Evolutionary conservation across 1,140 invertebrate species (phyloP), one percentile per base, ranked within the genome.

Genomic region (Ceratosolen solmsi): DNA sequence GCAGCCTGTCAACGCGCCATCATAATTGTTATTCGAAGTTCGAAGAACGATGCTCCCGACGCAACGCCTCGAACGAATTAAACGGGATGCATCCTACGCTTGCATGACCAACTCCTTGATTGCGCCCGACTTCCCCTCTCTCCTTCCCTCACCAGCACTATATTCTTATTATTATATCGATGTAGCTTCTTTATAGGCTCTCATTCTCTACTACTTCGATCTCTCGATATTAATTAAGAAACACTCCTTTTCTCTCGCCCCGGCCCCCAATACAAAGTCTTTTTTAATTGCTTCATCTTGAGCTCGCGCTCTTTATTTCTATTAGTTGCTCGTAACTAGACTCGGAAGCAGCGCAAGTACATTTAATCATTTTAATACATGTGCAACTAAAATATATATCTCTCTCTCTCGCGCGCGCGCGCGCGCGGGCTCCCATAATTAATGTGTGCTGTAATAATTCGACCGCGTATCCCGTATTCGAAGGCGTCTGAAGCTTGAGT

Each of bases 1-100:
- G 75, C 20, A 36, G 58, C 4, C 75, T 77, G 75, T 77, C 75
- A 68, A 77, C 75, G 51, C 75, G 74, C 74, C 36, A 76, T 76
- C 74, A 33, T 76, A 76, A 76, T 76, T 76, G 60, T 76, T 76
- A 46, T 33, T 63, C 74, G 58, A 76, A 33, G 5, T 76, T 63
- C 46, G 49, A 73, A 36, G 71, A 73, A 54, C 49, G 71, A 73
- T 73, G 49, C 71, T 73, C 71, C 49, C 71, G 27, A 73, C 33
- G 63, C 63, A 33, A 68, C 71, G 71, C 71, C 71, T 73, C 71
- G 49, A 73, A 36, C 49, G 49, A 17, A 73, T 73, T 73, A 56
- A 73, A 56, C 46, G 49, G 49, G 30, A 49, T 27, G 49, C 71
- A 49, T 49, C 71, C 41, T 68, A 68, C 30, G 73, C 56, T 25